Percentiles rank a stretch among this genome's conserved stretches.
These are phyloP conservation scores for Argyrosomus regius DNA, from an alignment of 2,797 vertebrate genomes.

Conservation along the genomic window DNA sequence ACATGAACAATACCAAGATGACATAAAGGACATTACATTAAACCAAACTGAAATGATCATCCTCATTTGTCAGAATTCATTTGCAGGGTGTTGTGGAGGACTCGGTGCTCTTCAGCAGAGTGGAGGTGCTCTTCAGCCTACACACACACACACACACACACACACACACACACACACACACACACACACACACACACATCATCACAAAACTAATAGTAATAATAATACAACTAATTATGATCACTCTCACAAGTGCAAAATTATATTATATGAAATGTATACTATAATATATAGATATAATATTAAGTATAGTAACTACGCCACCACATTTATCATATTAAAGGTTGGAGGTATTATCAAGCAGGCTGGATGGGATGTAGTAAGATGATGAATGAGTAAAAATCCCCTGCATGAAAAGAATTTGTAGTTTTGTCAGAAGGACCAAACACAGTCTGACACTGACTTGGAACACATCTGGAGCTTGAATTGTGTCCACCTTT, in stretches of 20 bases:
- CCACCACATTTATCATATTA: not conserved
- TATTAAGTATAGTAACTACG: not conserved
- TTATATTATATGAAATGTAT: not conserved
- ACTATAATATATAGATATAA: not conserved
- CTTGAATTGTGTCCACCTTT: not conserved
- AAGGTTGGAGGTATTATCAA: not conserved
- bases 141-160: slow-evolving; percentile 25
- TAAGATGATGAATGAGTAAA: not conserved
- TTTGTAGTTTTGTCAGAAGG: not conserved
- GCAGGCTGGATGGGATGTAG: not conserved
- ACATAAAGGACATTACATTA: not conserved
- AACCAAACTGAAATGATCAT: not conserved
- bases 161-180: not conserved
- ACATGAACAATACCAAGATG: not conserved
- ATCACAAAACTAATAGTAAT: no score
- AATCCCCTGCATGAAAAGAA: not conserved
- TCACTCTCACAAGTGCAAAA: not conserved
- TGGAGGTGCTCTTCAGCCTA: slow-evolving; percentile 68
- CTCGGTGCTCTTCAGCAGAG: slow-evolving; percentile 57
- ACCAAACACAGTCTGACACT: not conserved
- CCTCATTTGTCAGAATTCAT: not conserved
- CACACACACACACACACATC: no score
- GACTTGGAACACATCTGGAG: not conserved
- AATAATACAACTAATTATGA: no score
- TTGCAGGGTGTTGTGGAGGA: slow-evolving; percentile 5